Percentiles rank a stretch among this genome's conserved stretches.
Evolutionary conservation across 2,888 invertebrate species (phyloP).

Genomic region (Philaethria dido): DNA sequence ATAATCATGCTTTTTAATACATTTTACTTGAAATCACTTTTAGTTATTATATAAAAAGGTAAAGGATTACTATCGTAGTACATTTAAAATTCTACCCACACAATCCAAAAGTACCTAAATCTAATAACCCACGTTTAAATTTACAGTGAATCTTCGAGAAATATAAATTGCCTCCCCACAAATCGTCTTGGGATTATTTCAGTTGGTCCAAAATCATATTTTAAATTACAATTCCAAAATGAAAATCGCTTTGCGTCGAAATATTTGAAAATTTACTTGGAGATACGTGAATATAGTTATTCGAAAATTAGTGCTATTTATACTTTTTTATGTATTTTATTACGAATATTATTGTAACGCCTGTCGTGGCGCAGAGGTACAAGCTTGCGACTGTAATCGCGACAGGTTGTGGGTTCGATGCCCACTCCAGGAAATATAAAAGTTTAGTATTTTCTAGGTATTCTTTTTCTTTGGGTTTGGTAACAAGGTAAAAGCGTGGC

Average conservation of each 20-base stretch:
- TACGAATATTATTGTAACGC: not conserved
- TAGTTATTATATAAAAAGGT: not conserved
- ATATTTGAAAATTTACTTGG: not conserved
- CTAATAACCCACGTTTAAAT: constrained; percentile 24
- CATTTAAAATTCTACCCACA: constrained; percentile 26
- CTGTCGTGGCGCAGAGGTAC: too few species aligned
- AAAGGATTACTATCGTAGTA: not conserved
- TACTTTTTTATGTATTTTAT: not conserved
- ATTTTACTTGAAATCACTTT: too few species aligned
- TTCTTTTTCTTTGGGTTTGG: too few species aligned
- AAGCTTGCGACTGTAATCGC: too few species aligned
- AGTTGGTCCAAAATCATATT: constrained; percentile 32
- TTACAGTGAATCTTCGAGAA: constrained; percentile 19
- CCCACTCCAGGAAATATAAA: too few species aligned
- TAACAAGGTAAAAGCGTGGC: too few species aligned
- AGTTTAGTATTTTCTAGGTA: too few species aligned
- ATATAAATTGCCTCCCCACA: constrained; percentile 35
- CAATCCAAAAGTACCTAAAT: constrained; percentile 25
- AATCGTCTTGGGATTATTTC: constrained; percentile 34
- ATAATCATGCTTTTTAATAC: too few species aligned
- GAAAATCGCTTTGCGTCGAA: not conserved
- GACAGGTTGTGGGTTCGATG: too few species aligned
- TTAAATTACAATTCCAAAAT: constrained; percentile 26
- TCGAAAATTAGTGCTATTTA: not conserved
- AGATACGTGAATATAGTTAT: not conserved